These are phyloP conservation scores for Erythrocebus patas DNA, from an alignment of 2,113 vertebrate genomes.

Conservation along the genomic window DNA sequence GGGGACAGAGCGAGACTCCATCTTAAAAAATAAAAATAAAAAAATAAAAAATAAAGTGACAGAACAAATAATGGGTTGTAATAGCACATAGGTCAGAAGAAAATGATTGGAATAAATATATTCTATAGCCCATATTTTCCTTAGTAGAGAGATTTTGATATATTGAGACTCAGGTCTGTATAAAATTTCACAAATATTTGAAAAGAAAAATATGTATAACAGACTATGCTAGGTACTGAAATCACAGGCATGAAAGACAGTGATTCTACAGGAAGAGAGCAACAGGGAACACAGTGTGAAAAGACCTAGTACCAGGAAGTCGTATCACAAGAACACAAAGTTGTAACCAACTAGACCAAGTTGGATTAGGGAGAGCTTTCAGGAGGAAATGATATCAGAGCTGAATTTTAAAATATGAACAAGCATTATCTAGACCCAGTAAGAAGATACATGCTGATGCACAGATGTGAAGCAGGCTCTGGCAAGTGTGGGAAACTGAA, in stretches of 20 bases:
- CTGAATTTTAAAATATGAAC: neutral
- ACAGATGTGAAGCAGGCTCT: neutral
- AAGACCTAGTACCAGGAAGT: neutral
- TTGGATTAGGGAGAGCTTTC: neutral
- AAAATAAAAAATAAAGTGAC: neutral
- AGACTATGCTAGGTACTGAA: neutral
- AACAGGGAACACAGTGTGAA: neutral
- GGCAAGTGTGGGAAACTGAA: neutral
- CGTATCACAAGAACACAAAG: neutral
- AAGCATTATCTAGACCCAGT: neutral
- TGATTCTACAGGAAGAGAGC: neutral
- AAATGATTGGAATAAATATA: neutral
- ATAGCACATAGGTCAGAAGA: neutral
- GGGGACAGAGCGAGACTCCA: no score
- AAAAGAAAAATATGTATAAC: neutral
- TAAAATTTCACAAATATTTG: neutral
- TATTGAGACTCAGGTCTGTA: neutral
- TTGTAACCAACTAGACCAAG: neutral
- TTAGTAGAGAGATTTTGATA: neutral
- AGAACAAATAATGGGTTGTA: neutral
- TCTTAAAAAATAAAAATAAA: no score
- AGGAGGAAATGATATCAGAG: neutral
- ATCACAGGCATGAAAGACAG: neutral
- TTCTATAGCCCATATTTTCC: neutral
- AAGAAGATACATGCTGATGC: neutral